phyloP scores from a whole-genome alignment of 1,140 invertebrate species.

The Euwallacea fornicatus region DNA sequence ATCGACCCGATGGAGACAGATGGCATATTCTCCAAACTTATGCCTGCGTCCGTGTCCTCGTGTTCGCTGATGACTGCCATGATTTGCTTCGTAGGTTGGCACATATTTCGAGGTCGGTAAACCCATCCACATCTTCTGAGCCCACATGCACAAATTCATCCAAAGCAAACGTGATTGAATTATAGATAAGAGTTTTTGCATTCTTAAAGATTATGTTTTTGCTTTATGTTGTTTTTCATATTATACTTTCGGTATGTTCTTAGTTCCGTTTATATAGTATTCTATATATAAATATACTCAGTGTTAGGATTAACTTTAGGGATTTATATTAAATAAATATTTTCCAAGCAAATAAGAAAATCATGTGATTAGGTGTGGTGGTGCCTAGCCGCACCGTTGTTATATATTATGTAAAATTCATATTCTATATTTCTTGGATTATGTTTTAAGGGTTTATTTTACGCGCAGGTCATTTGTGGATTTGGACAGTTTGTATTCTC shows the following conservation, averaged over 20 bases:
- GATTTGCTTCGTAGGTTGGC: constrained; percentile 47
- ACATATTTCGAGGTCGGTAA: constrained; percentile 44
- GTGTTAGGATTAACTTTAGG: constrained; percentile 40
- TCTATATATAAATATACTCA: constrained; percentile 42
- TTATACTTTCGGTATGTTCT: constrained; percentile 49
- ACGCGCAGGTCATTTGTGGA: constrained; percentile 46
- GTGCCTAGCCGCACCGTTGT: constrained; percentile 27
- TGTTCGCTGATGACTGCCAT: constrained; percentile 54
- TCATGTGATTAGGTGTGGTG: constrained; percentile 36
- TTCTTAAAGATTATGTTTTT: constrained; percentile 39
- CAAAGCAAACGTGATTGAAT: constrained; percentile 46
- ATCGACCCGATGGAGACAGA: constrained; percentile 24
- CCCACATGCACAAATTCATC: constrained; percentile 35
- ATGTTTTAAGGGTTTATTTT: constrained; percentile 26
- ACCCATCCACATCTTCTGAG: constrained; percentile 14
- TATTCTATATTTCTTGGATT: constrained; percentile 31
- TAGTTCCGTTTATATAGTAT: constrained; percentile 38
- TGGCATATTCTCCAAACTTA: constrained; percentile 50
- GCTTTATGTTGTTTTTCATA: constrained; percentile 47
- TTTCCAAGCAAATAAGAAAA: constrained; percentile 39
- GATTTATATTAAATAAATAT: constrained; percentile 37
- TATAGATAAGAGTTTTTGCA: constrained; percentile 37
- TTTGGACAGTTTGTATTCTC: constrained; percentile 25
- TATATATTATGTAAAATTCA: constrained; percentile 33
- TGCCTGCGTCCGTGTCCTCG: constrained; percentile 46